Percentiles rank a stretch among this genome's conserved stretches.
Evolutionary conservation across 2,797 vertebrate species (phyloP).

Genomic region (Tenualosa thibaudeaui): DNA sequence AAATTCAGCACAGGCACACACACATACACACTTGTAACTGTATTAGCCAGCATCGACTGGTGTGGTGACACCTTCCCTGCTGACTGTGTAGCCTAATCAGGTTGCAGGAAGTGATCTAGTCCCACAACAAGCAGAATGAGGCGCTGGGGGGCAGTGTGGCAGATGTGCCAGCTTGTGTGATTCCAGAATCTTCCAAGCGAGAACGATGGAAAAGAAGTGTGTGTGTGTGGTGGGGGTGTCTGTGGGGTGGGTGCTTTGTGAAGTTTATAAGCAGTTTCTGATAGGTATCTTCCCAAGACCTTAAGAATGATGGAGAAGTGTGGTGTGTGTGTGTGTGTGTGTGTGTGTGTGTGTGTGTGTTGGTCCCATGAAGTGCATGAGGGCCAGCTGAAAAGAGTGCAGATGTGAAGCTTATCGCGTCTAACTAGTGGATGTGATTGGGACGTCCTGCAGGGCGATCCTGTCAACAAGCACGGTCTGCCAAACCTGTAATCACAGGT

Average conservation of each 20-base stretch:
- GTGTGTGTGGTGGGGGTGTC: not conserved
- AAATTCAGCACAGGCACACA: conserved; percentile 3
- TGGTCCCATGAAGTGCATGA: too few species aligned
- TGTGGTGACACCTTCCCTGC: conserved; percentile 70
- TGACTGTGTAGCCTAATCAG: conserved; percentile 77
- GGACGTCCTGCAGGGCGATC: conserved; percentile 32
- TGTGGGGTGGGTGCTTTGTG: too few species aligned
- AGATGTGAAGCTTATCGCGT: not conserved
- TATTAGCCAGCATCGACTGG: not conserved
- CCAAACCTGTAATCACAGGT: not conserved
- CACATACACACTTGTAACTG: not conserved
- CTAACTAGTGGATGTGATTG: conserved; percentile 2
- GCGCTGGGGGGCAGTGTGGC: conserved; percentile 67
- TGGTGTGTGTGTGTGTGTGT: not conserved
- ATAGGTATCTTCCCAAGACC: too few species aligned
- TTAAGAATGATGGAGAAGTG: too few species aligned
- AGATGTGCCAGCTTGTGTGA: conserved; percentile 53
- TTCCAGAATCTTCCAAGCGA: not conserved
- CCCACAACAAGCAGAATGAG: conserved; percentile 76
- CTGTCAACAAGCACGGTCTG: not conserved
- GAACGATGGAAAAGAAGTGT: not conserved
- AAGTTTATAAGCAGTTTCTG: too few species aligned
- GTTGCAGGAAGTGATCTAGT: conserved; percentile 74
- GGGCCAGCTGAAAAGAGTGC: not conserved
- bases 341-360: not conserved